These are phyloP conservation scores for Lucilia sericata DNA, from an alignment of 1,140 invertebrate species.

Conservation along the genomic window DNA sequence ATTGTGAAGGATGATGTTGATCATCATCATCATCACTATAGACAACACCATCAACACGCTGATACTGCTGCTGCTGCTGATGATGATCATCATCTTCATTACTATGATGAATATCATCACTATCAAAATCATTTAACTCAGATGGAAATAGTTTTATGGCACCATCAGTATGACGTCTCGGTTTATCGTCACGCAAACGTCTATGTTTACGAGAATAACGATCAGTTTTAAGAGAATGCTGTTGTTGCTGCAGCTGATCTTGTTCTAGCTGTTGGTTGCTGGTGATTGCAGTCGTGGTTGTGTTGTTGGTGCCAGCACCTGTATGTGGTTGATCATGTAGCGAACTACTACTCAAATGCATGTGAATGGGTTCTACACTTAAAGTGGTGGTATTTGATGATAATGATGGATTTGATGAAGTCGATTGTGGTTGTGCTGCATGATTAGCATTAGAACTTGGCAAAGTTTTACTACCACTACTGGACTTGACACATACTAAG, in stretches of 20 bases:
- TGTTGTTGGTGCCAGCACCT: conserved; percentile 47
- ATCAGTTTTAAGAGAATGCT: background rate
- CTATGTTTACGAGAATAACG: conserved; percentile 30
- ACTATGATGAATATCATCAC: conserved; percentile 4
- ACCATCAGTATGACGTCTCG: conserved; percentile 29
- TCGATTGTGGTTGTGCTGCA: conserved; percentile 25
- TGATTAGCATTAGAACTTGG: conserved; percentile 1
- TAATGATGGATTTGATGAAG: conserved; percentile 32
- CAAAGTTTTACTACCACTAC: background rate
- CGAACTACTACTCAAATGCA: background rate
- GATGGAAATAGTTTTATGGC: conserved; percentile 5
- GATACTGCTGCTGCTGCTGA: background rate
- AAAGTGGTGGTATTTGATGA: conserved; percentile 22
- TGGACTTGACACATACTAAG: background rate
- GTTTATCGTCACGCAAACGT: conserved; percentile 35
- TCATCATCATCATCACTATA: background rate
- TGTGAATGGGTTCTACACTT: conserved; percentile 3
- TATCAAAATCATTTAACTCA: background rate
- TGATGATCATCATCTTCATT: conserved; percentile 13
- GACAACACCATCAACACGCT: background rate
- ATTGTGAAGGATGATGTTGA: conserved; percentile 30
- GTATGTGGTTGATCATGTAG: background rate
- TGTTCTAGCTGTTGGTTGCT: conserved; percentile 44
- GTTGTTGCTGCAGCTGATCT: conserved; percentile 45
- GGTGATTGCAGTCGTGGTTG: conserved; percentile 41